Evolutionary conservation across 2,113 vertebrate genomes (phyloP).

Genomic region (Hemiscyllium ocellatum): DNA sequence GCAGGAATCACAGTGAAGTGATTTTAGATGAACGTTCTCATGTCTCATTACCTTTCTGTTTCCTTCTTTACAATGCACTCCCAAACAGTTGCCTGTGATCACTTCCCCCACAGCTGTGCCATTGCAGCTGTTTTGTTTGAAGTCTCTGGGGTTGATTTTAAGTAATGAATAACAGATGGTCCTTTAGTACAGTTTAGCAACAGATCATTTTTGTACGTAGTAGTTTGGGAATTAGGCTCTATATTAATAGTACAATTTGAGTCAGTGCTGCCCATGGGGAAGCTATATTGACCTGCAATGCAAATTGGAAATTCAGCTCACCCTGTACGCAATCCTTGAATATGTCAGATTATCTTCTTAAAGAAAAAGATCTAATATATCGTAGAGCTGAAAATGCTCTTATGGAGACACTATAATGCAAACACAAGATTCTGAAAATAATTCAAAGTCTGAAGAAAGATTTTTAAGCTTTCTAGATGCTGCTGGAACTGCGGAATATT

Average conservation of each 20-base stretch:
- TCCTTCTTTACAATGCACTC: not conserved
- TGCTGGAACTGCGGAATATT: not conserved
- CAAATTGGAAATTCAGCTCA: not conserved
- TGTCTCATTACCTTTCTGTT: not conserved
- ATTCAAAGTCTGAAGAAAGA: not conserved
- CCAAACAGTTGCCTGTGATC: not conserved
- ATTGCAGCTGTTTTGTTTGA: not conserved
- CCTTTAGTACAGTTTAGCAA: not conserved
- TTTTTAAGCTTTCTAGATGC: not conserved
- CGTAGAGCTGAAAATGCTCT: not conserved
- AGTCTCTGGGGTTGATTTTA: not conserved
- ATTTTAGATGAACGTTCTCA: not conserved
- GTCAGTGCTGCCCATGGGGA: not conserved
- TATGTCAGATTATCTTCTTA: not conserved
- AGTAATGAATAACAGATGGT: conserved; percentile 8
- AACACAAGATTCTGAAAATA: not conserved
- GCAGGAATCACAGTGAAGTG: not conserved
- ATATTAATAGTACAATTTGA: not conserved
- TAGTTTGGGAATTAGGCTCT: not conserved
- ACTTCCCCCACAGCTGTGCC: not conserved
- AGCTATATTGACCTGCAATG: not conserved
- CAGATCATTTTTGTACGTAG: not conserved
- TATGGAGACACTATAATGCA: not conserved
- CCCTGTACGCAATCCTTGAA: not conserved
- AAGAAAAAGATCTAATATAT: not conserved